These are phyloP conservation scores for Scaptomyza flava DNA, from an alignment of 2,888 invertebrate species.

Conservation along the genomic window DNA sequence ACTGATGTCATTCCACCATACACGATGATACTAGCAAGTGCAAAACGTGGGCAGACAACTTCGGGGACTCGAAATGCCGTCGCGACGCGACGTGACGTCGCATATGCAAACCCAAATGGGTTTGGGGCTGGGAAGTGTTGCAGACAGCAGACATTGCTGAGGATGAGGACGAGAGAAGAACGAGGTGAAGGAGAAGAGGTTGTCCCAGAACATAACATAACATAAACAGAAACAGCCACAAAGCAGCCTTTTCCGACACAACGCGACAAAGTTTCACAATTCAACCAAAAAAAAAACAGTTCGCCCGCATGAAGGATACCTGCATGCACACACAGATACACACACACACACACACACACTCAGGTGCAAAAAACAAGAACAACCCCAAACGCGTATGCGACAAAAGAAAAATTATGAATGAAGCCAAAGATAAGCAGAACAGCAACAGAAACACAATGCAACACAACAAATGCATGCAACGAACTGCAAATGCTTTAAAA, in stretches of 20 bases:
- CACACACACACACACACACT: conserved; percentile 12
- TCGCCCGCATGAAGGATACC: conserved; percentile 55
- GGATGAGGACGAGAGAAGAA: conserved; percentile 12
- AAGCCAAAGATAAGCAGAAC: conserved; percentile 67
- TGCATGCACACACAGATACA: conserved; percentile 34
- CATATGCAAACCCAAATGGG: conserved; percentile 28
- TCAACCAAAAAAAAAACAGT: neutral
- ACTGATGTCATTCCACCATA: conserved; percentile 44
- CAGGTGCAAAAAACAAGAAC: conserved; percentile 35
- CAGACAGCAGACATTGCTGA: conserved; percentile 61
- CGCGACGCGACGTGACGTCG: conserved; percentile 37
- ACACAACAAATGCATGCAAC: conserved; percentile 14
- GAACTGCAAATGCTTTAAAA: conserved; percentile 26
- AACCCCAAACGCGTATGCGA: conserved; percentile 56
- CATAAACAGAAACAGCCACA: conserved; percentile 70
- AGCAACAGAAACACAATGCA: conserved; percentile 23
- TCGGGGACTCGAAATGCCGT: conserved; percentile 3
- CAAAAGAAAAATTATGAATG: conserved; percentile 70
- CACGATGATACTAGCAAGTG: conserved; percentile 20
- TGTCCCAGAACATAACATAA: conserved; percentile 54
- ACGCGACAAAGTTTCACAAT: conserved; percentile 65
- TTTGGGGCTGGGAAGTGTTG: conserved; percentile 2
- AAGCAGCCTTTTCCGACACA: conserved; percentile 56
- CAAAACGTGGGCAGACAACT: conserved; percentile 52
- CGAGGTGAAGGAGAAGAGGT: neutral